A percentile compares a stretch with the other conserved stretches of the same genome.
Conservation (phyloP, 2,888 invertebrate species). For the Netelia virgata region DNA sequence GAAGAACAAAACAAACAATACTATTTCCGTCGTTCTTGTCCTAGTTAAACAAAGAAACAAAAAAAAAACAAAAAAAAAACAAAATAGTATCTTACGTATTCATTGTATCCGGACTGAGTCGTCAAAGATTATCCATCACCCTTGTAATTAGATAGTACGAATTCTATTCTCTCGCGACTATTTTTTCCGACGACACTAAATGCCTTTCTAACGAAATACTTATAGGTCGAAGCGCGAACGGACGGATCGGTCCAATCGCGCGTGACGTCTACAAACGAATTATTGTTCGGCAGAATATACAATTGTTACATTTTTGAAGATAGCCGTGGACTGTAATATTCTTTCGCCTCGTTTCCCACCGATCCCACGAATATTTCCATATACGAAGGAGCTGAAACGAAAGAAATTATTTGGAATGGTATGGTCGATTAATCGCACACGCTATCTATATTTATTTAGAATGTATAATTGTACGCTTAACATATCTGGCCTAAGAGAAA, state of each 20-base stretch:
- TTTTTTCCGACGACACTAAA: slow-evolving; percentile 43
- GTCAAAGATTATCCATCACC: slow-evolving; percentile 23
- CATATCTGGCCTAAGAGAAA: slow-evolving; percentile 83
- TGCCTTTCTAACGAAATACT: slow-evolving; percentile 55
- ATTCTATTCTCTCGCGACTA: slow-evolving; percentile 41
- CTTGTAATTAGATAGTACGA: slow-evolving; percentile 35
- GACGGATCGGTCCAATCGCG: slow-evolving; percentile 6
- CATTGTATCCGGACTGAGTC: slow-evolving; percentile 23
- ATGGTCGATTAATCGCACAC: slow-evolving; percentile 81
- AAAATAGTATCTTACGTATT: background rate
- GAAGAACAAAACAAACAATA: background rate
- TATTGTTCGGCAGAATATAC: slow-evolving; percentile 78
- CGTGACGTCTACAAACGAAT: slow-evolving; percentile 69
- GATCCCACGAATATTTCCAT: background rate
- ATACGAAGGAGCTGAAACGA: slow-evolving; percentile 21
- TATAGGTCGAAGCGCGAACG: slow-evolving; percentile 29
- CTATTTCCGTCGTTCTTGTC: background rate
- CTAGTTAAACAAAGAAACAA: background rate
- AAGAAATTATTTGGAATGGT: slow-evolving; percentile 48
- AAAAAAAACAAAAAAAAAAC: background rate
- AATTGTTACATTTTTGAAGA: slow-evolving; percentile 81
- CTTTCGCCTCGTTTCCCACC: slow-evolving; percentile 1
- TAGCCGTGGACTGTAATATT: slow-evolving; percentile 52
- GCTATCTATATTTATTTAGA: slow-evolving; percentile 84
- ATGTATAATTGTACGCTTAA: slow-evolving; percentile 83